Percentiles rank a stretch among this genome's conserved stretches.
Evolutionary conservation across 2,888 invertebrate genomes (phyloP).

Genomic region (Clostera curtula): DNA sequence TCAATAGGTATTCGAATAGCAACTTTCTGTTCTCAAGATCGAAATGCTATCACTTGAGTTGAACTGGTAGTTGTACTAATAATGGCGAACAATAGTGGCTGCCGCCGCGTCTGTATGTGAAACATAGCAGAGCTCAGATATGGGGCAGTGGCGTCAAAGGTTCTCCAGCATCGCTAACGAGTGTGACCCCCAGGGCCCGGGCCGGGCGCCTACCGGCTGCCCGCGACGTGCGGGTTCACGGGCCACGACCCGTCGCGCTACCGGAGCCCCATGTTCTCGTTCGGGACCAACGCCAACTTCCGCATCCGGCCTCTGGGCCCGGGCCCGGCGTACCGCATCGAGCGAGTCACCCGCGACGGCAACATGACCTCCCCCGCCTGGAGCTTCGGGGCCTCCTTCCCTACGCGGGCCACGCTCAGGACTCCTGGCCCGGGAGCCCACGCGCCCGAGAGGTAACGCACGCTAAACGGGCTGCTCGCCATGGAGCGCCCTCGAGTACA

Average conservation of each 20-base stretch:
- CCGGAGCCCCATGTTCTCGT: constrained; percentile 78
- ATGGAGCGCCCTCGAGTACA: too few relatives aligned
- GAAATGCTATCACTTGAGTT: too few relatives aligned
- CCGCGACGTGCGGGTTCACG: constrained; percentile 75
- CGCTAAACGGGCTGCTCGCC: constrained; percentile 67
- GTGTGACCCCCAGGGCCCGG: constrained; percentile 73
- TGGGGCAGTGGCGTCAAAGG: too few relatives aligned
- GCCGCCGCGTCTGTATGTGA: too few relatives aligned
- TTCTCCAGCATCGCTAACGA: too few relatives aligned
- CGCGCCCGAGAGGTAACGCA: too few relatives aligned
- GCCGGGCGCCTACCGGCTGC: constrained; percentile 78
- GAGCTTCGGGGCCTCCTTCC: constrained; percentile 52
- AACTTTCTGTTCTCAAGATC: too few relatives aligned
- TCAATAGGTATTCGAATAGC: too few relatives aligned
- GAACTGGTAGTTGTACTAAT: too few relatives aligned
- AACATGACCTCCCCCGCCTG: constrained; percentile 67
- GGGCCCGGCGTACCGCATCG: constrained; percentile 63
- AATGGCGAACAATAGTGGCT: too few relatives aligned
- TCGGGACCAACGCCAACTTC: constrained; percentile 61
- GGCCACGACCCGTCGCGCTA: constrained; percentile 77
- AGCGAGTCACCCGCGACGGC: constrained; percentile 55
- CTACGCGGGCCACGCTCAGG: constrained; percentile 29
- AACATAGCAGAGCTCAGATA: too few relatives aligned
- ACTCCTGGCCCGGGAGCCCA: too few relatives aligned
- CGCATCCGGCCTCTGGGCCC: constrained; percentile 62